Conservation (phyloP, 2,888 invertebrate species). For the Nephrocerus scutellatus region DNA sequence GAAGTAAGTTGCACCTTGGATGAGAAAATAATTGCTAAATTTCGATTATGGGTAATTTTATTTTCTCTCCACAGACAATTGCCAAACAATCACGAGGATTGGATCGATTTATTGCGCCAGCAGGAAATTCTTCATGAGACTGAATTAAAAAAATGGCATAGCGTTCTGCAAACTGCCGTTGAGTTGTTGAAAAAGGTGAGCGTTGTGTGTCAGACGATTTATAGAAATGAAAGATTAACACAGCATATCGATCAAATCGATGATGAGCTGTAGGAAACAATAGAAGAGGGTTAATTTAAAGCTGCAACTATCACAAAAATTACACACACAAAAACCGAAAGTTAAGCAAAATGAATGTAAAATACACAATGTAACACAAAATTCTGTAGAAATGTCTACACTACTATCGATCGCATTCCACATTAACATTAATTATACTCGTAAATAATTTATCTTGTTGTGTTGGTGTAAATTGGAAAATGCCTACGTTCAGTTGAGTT, state of each 20-base stretch:
- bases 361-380: no score
- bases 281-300: conserved; percentile 15
- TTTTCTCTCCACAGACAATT: conserved; percentile 51
- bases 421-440: no score
- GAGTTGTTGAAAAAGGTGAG: conserved; percentile 66
- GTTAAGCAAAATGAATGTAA: no score
- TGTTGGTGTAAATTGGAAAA: no score
- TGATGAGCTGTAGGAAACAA: conserved; percentile 25
- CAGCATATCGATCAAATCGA: conserved; percentile 37
- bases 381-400: no score
- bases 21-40: conserved; percentile 6
- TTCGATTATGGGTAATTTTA: background rate
- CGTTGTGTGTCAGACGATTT: conserved; percentile 44
- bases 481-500: no score
- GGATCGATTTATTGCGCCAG: conserved; percentile 70
- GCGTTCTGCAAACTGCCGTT: conserved; percentile 64
- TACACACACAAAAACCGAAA: no score
- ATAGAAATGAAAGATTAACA: conserved; percentile 37
- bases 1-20: conserved; percentile 30
- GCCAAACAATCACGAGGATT: conserved; percentile 71
- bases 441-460: no score
- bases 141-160: conserved; percentile 77
- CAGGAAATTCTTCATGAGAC: conserved; percentile 74
- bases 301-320: background rate
- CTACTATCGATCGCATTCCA: no score